A percentile compares a stretch with the other conserved stretches of the same genome.
Conservation (phyloP, 2,888 invertebrate genomes). For the Liodrosophila aerea region DNA sequence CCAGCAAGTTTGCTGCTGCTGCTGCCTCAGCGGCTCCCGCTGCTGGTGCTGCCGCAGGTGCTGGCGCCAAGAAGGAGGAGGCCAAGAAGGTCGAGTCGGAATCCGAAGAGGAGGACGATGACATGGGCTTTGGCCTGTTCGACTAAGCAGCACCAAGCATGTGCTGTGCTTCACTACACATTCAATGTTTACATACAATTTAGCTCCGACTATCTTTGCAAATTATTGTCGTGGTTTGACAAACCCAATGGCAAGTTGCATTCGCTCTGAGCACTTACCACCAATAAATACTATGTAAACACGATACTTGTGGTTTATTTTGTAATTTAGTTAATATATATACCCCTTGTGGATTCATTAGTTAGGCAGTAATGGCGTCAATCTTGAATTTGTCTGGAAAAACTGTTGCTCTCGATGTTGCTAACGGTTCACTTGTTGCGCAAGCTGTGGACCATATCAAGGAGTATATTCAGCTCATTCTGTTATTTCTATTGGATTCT, state of each 20-base stretch:
- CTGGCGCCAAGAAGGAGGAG: conserved; percentile 87
- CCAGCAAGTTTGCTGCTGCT: conserved; percentile 93
- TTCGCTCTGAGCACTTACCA: conserved; percentile 14
- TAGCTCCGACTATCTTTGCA: conserved; percentile 40
- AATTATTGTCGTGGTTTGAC: conserved; percentile 82
- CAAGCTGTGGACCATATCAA: too few relatives aligned
- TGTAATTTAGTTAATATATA: too few relatives aligned
- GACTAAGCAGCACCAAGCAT: conserved; percentile 88
- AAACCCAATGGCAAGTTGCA: conserved; percentile 81
- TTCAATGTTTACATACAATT: conserved; percentile 44
- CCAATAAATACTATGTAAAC: conserved; percentile 57
- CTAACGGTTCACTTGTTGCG: too few relatives aligned
- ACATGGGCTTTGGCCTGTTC: conserved; percentile 98
- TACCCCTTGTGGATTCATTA: too few relatives aligned
- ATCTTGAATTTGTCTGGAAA: too few relatives aligned
- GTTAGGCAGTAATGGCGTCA: too few relatives aligned
- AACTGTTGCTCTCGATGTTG: too few relatives aligned
- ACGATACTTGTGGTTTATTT: conserved; percentile 14
- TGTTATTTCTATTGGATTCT: too few relatives aligned
- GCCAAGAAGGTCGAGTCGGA: conserved; percentile 92
- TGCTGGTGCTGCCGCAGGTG: conserved; percentile 85
- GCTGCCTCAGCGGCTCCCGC: conserved; percentile 85
- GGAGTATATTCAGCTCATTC: too few relatives aligned
- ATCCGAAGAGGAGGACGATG: conserved; percentile 90
- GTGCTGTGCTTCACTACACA: conserved; percentile 23